Evolutionary conservation across 2,888 invertebrate species (phyloP), one percentile per base, ranked within the genome.

Genomic region (Magallana nippona): DNA sequence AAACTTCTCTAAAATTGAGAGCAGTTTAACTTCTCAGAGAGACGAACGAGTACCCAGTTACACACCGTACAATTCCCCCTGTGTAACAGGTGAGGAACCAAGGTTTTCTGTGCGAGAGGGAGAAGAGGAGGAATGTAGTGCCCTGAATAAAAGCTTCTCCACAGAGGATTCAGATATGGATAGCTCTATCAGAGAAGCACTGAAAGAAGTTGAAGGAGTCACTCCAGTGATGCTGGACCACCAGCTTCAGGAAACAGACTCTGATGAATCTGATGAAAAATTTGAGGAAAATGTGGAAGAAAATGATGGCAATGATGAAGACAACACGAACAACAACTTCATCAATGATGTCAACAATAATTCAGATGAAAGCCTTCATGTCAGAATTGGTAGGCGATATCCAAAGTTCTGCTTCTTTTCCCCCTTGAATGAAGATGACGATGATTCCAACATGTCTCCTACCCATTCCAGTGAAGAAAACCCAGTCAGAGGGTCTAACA

Each of bases 111-210:
- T 78, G 0, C 78, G 78, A 2, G 55, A n/a, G 27, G 55, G 15
- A n/a, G 81, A 84, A 13, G 78, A 81, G 27, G 81, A 84, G 10
- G 81, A 80, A 55, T 44, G 58, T 32, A 81, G 55, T 63, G 62
- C 81, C 55, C 81, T 71, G 32, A 71, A 71, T 27, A 71, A 71
- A 11, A 71, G 71, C 27, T 71, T 71, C 32, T 27, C 27, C 1
- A 71, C 71, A 32, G 71, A 71, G 71, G 71, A 71, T 32, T 71
- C 71, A 71, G 71, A 71, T 5, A 71, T 71, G 27, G 71, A 71
- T 32, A 11, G 32, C 11, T 71, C 71, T 2, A 15, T 71, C 15
- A 71, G 32, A 71, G 71, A 71, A 5, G 71, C 71, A 15, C 27
- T 71, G 22, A 15, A 71, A 22, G 71, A 71, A 71, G 71, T 71